These are phyloP conservation scores for Sycobia sp. DNA, from an alignment of 1,140 invertebrate species.

Conservation along the genomic window DNA sequence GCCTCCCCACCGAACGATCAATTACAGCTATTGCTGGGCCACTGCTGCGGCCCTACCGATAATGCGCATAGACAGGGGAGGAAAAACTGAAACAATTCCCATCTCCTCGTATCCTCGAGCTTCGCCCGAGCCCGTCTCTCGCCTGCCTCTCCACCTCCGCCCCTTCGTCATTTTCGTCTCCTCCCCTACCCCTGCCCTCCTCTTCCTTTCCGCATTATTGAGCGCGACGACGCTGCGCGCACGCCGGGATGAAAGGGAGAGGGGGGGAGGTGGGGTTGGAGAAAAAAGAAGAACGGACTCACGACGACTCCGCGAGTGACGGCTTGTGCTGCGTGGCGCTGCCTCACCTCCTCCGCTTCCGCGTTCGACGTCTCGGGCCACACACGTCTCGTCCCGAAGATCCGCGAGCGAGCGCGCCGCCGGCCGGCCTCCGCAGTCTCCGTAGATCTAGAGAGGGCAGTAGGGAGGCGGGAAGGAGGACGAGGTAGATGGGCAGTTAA, in stretches of 20 bases:
- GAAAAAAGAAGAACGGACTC: constrained; percentile 51
- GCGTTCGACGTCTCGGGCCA: constrained; percentile 44
- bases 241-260: too few relatives aligned
- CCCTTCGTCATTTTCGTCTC: not conserved
- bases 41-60: too few relatives aligned
- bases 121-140: not conserved
- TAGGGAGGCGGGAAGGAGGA: too few relatives aligned
- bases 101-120: not conserved
- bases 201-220: not conserved
- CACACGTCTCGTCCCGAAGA: constrained; percentile 45
- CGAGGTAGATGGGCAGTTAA: too few relatives aligned
- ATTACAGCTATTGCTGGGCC: too few relatives aligned
- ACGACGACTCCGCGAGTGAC: constrained; percentile 58
- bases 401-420: not conserved
- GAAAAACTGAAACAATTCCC: too few relatives aligned
- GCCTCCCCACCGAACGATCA: too few relatives aligned
- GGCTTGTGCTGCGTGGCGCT: too few relatives aligned
- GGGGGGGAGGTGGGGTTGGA: too few relatives aligned
- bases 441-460: not conserved
- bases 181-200: not conserved
- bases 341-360: constrained; percentile 53
- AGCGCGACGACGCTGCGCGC: too few relatives aligned
- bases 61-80: too few relatives aligned
- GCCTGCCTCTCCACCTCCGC: not conserved
- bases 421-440: not conserved